Conservation (phyloP, 2,797 vertebrate species). For the Balearica regulorum region DNA sequence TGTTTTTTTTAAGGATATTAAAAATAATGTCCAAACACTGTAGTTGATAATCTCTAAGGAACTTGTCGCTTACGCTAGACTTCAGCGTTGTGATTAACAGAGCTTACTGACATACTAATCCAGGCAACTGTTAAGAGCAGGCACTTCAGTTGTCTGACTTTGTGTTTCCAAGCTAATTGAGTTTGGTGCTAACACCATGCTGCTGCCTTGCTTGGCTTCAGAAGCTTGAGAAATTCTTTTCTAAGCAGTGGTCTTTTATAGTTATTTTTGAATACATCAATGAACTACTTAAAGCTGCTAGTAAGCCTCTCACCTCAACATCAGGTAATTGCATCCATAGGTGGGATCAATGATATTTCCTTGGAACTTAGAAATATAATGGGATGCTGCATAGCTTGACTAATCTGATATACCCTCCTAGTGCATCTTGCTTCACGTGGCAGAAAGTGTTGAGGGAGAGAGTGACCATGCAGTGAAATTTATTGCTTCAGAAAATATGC, state of each 20-base stretch:
- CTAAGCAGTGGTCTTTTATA: not conserved
- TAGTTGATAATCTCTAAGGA: not conserved
- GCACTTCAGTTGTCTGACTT: not conserved
- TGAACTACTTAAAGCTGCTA: not conserved
- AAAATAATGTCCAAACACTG: not conserved
- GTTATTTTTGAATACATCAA: not conserved
- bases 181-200: not conserved
- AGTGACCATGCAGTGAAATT: not conserved
- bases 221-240: not conserved
- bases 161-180: not conserved
- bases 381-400: not conserved
- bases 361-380: not conserved
- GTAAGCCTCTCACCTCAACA: not conserved
- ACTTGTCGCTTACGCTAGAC: not conserved
- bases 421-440: not conserved
- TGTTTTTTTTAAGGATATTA: not conserved
- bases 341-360: not conserved
- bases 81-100: accelerated
- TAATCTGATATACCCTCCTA: not conserved
- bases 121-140: not conserved
- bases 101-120: not conserved
- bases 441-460: not conserved
- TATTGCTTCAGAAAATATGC: not conserved
- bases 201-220: not conserved
- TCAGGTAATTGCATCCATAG: accelerated